These are phyloP conservation scores for Oncorhynchus masou DNA, from an alignment of 2,113 vertebrate species.

Conservation along the genomic window DNA sequence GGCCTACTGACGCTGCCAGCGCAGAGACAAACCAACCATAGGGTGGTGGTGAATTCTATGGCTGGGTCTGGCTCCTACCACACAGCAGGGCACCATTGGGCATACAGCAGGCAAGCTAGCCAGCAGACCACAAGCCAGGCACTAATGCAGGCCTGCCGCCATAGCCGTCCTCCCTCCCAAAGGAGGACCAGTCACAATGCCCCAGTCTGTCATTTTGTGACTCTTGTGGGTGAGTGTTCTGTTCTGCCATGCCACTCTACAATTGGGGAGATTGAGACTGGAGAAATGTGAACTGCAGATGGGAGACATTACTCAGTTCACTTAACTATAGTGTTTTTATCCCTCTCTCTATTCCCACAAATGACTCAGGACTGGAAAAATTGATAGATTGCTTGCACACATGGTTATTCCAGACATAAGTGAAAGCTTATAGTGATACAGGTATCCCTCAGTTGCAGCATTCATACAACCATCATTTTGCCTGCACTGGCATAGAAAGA, in stretches of 20 bases:
- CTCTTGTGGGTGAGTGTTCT: constrained; percentile 58
- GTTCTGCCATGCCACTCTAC: constrained; percentile 68
- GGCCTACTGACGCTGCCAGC: constrained; percentile 4
- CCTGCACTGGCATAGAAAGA: not conserved
- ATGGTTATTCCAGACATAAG: constrained; percentile 38
- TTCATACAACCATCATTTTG: constrained; percentile 12
- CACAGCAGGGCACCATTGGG: constrained; percentile 2
- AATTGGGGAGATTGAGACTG: constrained; percentile 60
- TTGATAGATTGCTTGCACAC: constrained; percentile 62
- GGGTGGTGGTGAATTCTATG: constrained; percentile 28
- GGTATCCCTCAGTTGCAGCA: constrained; percentile 36
- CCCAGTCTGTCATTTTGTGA: constrained; percentile 66
- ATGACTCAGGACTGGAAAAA: constrained; percentile 66
- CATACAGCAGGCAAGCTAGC: not conserved
- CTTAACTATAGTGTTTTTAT: constrained; percentile 32
- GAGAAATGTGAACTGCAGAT: constrained; percentile 72
- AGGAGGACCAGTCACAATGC: constrained; percentile 50
- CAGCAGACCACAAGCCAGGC: not conserved
- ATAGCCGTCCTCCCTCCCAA: constrained; percentile 36
- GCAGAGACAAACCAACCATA: constrained; percentile 32
- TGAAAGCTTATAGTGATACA: constrained; percentile 28
- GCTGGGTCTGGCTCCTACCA: constrained; percentile 47
- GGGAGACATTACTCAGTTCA: constrained; percentile 72
- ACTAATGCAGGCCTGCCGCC: constrained; percentile 38
- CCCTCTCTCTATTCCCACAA: constrained; percentile 58